Percentiles rank a stretch among this genome's conserved stretches.
Conservation (phyloP, 2,888 invertebrate species). For the Drosophila phalerata region DNA sequence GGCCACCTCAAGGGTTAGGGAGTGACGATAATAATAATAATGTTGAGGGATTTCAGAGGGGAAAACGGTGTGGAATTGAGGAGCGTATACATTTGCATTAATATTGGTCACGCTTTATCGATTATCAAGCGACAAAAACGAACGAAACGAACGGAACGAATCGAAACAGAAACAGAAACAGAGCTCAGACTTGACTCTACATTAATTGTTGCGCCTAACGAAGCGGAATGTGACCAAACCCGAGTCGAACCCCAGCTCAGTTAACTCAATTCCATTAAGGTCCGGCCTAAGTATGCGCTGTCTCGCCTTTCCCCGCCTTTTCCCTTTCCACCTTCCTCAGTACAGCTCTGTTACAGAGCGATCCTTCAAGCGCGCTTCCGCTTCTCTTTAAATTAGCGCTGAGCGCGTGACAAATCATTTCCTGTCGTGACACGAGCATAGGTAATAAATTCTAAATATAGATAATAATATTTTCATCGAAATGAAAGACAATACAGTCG, state of each 20-base stretch:
- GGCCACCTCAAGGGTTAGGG: not conserved
- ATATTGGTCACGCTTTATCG: slow-evolving; percentile 75
- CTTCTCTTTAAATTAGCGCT: slow-evolving; percentile 7
- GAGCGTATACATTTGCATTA: slow-evolving; percentile 61
- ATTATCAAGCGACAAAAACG: slow-evolving; percentile 49
- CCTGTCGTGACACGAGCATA: not conserved
- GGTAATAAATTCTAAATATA: no score
- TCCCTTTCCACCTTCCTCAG: not conserved
- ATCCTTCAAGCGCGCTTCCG: slow-evolving; percentile 80
- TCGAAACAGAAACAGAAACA: slow-evolving; percentile 1
- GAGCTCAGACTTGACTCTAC: slow-evolving; percentile 17
- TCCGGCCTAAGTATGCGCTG: slow-evolving; percentile 9
- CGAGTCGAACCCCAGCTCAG: slow-evolving; percentile 11
- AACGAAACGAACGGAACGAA: slow-evolving; percentile 14
- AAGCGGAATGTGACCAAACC: slow-evolving; percentile 74
- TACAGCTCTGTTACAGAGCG: slow-evolving; percentile 5
- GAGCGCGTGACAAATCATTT: slow-evolving; percentile 6
- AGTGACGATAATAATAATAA: not conserved
- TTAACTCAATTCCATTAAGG: slow-evolving; percentile 1
- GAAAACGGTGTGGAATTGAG: not conserved
- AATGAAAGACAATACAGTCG: no score
- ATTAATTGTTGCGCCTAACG: slow-evolving; percentile 78
- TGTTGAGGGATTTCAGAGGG: not conserved
- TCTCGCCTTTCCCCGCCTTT: slow-evolving; percentile 2
- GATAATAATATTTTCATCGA: no score